These are phyloP conservation scores for Oligia fasciuncula DNA, from an alignment of 2,888 invertebrate species.

Conservation along the genomic window DNA sequence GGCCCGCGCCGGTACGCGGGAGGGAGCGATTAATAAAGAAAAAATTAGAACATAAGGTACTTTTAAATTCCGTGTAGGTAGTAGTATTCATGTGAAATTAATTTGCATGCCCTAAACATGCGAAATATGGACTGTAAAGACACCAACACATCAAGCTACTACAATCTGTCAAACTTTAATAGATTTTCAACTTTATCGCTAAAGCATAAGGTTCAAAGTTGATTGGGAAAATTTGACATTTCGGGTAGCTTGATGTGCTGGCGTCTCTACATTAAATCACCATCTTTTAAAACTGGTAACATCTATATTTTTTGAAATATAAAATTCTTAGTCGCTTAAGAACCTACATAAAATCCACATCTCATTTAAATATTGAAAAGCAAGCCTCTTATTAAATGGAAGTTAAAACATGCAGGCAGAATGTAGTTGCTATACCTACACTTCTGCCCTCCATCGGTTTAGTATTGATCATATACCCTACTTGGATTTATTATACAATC, in stretches of 20 bases:
- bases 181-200: too few relatives aligned
- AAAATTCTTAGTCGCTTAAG: background rate
- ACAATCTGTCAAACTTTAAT: too few relatives aligned
- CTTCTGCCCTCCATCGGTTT: background rate
- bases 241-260: too few relatives aligned
- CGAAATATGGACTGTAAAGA: background rate
- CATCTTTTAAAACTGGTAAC: background rate
- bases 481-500: slow-evolving; percentile 44
- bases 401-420: background rate
- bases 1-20: too few relatives aligned
- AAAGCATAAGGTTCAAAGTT: too few relatives aligned
- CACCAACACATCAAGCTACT: too few relatives aligned
- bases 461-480: slow-evolving; percentile 30
- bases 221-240: too few relatives aligned
- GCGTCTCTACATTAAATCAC: background rate
- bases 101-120: background rate
- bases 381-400: background rate
- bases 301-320: background rate
- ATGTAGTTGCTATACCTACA: background rate
- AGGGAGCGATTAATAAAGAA: too few relatives aligned
- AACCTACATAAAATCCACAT: background rate
- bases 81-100: background rate
- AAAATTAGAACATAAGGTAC: too few relatives aligned
- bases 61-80: background rate
- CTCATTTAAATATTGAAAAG: background rate